Evolutionary conservation across 2,113 vertebrate species (phyloP).

Genomic region (Pyxicephalus adspersus): DNA sequence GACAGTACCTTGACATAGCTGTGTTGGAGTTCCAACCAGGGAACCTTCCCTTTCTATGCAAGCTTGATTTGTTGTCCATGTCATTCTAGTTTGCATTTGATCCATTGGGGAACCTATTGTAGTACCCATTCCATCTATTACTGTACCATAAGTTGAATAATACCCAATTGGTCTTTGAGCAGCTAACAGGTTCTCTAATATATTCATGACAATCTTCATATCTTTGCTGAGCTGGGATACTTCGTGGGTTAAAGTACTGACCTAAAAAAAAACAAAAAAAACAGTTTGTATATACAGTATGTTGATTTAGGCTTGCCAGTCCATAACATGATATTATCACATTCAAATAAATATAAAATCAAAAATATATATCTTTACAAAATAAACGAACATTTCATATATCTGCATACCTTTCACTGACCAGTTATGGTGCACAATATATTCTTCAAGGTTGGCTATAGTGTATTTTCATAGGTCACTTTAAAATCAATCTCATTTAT

Average conservation of each 20-base stretch:
- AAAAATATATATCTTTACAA: background rate
- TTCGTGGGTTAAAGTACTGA: conserved; percentile 74
- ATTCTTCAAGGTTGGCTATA: no score
- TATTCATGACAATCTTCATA: conserved; percentile 74
- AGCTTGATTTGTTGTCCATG: conserved; percentile 68
- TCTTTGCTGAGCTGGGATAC: conserved; percentile 81
- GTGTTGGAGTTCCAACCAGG: conserved; percentile 68
- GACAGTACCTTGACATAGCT: conserved; percentile 64
- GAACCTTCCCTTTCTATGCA: conserved; percentile 66
- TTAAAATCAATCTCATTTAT: no score
- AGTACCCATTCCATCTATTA: conserved; percentile 46
- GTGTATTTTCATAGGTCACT: no score
- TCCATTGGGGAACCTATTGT: conserved; percentile 67
- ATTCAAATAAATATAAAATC: background rate
- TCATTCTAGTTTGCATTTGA: conserved; percentile 65
- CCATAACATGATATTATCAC: background rate
- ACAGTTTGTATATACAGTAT: no score
- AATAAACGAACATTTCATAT: background rate
- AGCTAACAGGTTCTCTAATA: conserved; percentile 73
- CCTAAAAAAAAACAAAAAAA: conserved; percentile 63
- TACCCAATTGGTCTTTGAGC: conserved; percentile 66
- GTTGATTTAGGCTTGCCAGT: no score
- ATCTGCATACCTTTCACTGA: no score
- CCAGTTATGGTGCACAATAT: no score
- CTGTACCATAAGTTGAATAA: conserved; percentile 63